Evolutionary conservation across 1,140 invertebrate species (phyloP), one percentile per base, ranked within the genome.

Genomic region (Elymnias hypermnestra): DNA sequence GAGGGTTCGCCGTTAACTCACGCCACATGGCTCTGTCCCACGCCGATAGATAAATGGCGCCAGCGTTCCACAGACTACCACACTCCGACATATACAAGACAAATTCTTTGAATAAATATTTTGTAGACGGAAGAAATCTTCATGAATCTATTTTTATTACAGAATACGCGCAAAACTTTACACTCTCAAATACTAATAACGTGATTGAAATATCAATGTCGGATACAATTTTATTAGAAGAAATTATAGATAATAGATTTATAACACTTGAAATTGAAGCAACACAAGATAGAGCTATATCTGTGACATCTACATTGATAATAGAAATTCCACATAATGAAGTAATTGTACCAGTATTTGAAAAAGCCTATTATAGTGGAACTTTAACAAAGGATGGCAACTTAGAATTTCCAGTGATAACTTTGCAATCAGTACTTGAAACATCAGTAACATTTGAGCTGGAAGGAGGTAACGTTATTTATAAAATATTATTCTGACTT

Each of bases 261-360:
- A 48, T 76, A 36, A 31, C 63, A 19, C 50, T 76, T 10, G 58
- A 69, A 56, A 38, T 76, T 21, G 51, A 62, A 47, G 70, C 72
- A 10, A 35, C 31, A 14, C 56, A 61, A 40, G 49, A 59, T 35
- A 65, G 63, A 33, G 65, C 70, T 8, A 35, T 68, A 14, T 37
- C 72, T 7, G 63, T 36, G 12, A 50, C 50, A 7, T 45, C 63
- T 13, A 57, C 41, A n/a, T 21, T 73, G n/a, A 42, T 76, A 9
- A 55, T 76, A 17, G 51, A 67, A 28, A 39, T 76, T 12, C 18
- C 63, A 15, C 38, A 39, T 28, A 25, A 33, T 25, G 49, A 51
- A 42, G 46, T 60, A 9, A 15, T 50, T 35, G 7, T 28, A 18
- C 70, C 62, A 5, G 43, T 68, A n/a, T 76, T 76, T 28, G 46